Conservation (phyloP, 2,797 vertebrate species). For the Platalea minor region DNA sequence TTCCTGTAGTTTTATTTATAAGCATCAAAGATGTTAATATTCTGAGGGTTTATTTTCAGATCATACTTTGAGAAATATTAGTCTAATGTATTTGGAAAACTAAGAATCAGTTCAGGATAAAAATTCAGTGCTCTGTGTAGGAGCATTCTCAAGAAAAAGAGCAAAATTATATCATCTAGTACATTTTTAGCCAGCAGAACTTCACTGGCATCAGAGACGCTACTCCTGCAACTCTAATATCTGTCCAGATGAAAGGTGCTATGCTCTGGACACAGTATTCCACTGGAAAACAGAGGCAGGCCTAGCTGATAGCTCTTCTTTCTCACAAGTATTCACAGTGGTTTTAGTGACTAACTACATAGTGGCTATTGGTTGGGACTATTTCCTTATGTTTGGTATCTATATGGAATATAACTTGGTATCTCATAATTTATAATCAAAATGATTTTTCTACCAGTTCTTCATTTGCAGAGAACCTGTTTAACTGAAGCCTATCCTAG, state of each 20-base stretch:
- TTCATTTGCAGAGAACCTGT: neutral
- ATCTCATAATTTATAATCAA: neutral
- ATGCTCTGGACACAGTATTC: accelerated
- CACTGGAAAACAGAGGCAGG: neutral
- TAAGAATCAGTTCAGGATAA: neutral
- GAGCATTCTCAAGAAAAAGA: neutral
- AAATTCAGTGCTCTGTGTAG: neutral
- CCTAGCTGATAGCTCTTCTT: neutral
- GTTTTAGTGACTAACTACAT: neutral
- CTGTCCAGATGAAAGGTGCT: neutral
- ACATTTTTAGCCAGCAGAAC: neutral
- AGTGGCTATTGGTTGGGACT: neutral
- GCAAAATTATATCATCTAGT: neutral
- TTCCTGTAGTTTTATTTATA: neutral
- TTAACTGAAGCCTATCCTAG: neutral
- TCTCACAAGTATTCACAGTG: neutral
- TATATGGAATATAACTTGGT: accelerated
- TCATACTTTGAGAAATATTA: neutral
- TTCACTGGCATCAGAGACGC: neutral
- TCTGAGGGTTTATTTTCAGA: neutral
- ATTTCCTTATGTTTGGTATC: neutral
- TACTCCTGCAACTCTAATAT: neutral
- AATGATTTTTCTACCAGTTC: neutral
- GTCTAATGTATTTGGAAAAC: neutral
- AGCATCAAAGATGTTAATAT: neutral